Conservation (phyloP, 2,888 invertebrate genomes). For the Cosmia pyralina region DNA sequence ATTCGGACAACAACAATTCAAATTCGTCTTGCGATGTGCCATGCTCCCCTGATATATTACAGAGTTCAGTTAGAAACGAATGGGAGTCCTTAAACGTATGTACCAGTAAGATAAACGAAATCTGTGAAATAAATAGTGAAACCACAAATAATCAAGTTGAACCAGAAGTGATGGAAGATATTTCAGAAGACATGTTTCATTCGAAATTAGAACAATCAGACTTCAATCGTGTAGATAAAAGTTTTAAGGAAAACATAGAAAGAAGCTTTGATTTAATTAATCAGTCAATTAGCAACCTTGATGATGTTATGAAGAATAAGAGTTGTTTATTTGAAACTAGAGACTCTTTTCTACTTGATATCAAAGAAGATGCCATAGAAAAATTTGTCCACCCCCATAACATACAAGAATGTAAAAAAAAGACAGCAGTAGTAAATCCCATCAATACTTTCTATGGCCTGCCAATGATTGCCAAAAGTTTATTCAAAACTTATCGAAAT, state of each 20-base stretch:
- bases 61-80: constrained; percentile 70
- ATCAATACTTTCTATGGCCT: constrained; percentile 93
- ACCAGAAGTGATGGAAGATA: constrained; percentile 72
- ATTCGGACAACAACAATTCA: constrained; percentile 75
- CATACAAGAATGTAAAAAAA: constrained; percentile 40
- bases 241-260: constrained; percentile 67
- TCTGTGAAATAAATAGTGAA: constrained; percentile 51
- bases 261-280: constrained; percentile 88
- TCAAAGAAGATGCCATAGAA: constrained; percentile 78
- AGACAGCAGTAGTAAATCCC: constrained; percentile 49
- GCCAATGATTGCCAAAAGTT: constrained; percentile 92
- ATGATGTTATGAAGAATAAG: constrained; percentile 71
- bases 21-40: constrained; percentile 74
- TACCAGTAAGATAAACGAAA: constrained; percentile 62
- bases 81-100: constrained; percentile 76
- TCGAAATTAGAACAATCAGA: constrained; percentile 76
- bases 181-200: constrained; percentile 81
- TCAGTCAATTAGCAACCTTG: constrained; percentile 86
- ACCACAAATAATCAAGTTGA: constrained; percentile 30
- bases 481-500: constrained; percentile 94
- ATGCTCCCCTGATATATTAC: constrained; percentile 75
- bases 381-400: constrained; percentile 54
- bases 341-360: constrained; percentile 84
- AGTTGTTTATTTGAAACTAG: constrained; percentile 81
- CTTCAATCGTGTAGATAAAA: constrained; percentile 65